phyloP scores from a whole-genome alignment of 2,888 invertebrate genomes.

The Eumacrocentrus americanus region DNA sequence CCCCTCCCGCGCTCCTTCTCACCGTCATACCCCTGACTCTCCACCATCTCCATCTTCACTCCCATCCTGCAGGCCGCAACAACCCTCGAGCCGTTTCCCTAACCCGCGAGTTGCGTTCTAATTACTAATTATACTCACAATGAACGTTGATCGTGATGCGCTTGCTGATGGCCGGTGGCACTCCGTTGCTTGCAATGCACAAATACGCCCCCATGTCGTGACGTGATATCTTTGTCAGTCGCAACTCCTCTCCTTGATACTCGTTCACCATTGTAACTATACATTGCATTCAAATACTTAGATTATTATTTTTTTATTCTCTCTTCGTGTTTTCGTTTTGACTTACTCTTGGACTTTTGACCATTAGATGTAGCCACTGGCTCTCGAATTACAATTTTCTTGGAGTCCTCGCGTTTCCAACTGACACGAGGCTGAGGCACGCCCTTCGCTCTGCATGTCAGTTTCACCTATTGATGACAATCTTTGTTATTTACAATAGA shows the following conservation, averaged over 20 bases:
- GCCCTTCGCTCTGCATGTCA: constrained; percentile 74
- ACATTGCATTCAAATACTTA: not conserved
- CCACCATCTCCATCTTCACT: constrained; percentile 13
- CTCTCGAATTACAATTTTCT: constrained; percentile 79
- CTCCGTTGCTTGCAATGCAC: constrained; percentile 87
- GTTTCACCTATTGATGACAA: constrained; percentile 57
- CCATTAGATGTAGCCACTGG: constrained; percentile 46
- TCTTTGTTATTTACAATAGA: no score
- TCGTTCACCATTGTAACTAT: constrained; percentile 65
- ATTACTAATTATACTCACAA: constrained; percentile 72
- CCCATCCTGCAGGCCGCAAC: constrained; percentile 6
- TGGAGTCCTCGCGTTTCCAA: constrained; percentile 85
- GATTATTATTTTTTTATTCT: not conserved
- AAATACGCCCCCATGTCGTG: constrained; percentile 91
- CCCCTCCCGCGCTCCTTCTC: not conserved
- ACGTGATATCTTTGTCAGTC: constrained; percentile 79
- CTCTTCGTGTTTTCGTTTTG: no score
- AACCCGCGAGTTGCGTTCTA: constrained; percentile 25
- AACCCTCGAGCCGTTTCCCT: constrained; percentile 17
- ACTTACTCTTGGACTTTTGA: constrained; percentile 51
- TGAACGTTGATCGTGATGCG: constrained; percentile 86
- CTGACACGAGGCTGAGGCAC: constrained; percentile 80
- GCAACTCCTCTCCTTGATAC: constrained; percentile 78
- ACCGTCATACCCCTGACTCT: not conserved
- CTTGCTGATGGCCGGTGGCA: constrained; percentile 88